Base-by-base conservation (phyloP, 2,888 invertebrate species). In the Philonicus albiceps region DNA sequence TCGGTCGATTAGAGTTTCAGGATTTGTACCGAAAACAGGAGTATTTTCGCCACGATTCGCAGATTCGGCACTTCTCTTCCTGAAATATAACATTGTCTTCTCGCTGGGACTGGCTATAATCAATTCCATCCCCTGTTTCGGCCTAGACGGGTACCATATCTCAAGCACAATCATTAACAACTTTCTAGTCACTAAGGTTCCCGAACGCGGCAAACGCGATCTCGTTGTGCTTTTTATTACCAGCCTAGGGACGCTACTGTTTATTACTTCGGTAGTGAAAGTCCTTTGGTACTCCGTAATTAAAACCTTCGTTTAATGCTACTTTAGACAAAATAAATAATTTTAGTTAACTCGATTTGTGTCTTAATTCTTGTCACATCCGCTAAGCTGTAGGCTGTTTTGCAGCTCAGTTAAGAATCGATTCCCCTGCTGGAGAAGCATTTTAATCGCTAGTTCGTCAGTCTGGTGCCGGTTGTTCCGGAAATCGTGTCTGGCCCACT, bases 81-180 rank as follows among this genome's bases (percentile, higher is more conserved):
- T 96, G 88, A 95, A 96, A 91, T 98, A 98, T 92, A 93, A 97
- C 89, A 95, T 96, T 88, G 95, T 96, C 88, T 97, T 97, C 92
- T 98, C 98, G 16, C 94, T 97, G 89, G 99, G 98, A 0, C 93
- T 99, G 90, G 98, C 96, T 11, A 93, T 98, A 88, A 93, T 99
- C 37, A 99, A 99, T 93, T 95, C 98, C 7, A 94, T 99, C 87
- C 99, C 99, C 0, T 98, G 98, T 91, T 96, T 97, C 91, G 97
- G 96, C 88, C 95, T 98, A 90, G 99, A 99, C 92, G 99, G 99
- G 0, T 97, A 98, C 90, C 96, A 96, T 91, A 98, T 99, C 89
- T 94, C 96, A 75, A 94, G 94, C 90, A 94, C 95, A 88, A 92
- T 97, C 81, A 94, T 95, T 87, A 94, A 95, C 91, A 92, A 94